These are phyloP conservation scores for Cantharis rufa DNA, from an alignment of 2,888 invertebrate species.

Conservation along the genomic window DNA sequence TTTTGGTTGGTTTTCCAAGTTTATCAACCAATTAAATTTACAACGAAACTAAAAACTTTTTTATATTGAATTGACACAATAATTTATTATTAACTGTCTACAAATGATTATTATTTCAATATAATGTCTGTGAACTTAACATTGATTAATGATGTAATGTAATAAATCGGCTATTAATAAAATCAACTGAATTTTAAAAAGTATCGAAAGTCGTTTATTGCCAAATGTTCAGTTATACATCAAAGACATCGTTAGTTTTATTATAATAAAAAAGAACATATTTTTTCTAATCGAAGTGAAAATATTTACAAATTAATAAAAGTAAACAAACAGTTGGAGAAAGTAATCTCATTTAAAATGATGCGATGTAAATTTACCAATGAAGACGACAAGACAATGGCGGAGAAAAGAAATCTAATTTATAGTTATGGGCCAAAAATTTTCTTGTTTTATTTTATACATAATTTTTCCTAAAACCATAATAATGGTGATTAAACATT, in stretches of 20 bases:
- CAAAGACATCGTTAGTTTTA: no score
- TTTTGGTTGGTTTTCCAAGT: neutral
- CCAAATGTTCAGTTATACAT: neutral
- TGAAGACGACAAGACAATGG: neutral
- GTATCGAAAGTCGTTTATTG: neutral
- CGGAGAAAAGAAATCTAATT: neutral
- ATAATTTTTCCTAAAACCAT: no score
- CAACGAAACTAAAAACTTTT: neutral
- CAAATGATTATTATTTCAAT: neutral
- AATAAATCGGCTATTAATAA: neutral
- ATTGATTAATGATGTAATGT: neutral
- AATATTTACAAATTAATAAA: neutral
- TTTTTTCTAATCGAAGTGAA: neutral
- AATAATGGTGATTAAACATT: no score
- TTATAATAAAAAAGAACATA: neutral
- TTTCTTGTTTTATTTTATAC: no score
- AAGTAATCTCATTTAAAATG: neutral
- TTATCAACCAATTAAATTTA: neutral
- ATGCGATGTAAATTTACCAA: neutral
- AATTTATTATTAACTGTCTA: neutral
- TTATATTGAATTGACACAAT: neutral
- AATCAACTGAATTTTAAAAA: neutral
- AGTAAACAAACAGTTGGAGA: neutral
- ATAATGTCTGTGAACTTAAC: neutral
- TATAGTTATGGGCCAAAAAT: neutral